Base-by-base conservation (phyloP, 2,113 vertebrate species). In the Puntigrus tetrazona region DNA sequence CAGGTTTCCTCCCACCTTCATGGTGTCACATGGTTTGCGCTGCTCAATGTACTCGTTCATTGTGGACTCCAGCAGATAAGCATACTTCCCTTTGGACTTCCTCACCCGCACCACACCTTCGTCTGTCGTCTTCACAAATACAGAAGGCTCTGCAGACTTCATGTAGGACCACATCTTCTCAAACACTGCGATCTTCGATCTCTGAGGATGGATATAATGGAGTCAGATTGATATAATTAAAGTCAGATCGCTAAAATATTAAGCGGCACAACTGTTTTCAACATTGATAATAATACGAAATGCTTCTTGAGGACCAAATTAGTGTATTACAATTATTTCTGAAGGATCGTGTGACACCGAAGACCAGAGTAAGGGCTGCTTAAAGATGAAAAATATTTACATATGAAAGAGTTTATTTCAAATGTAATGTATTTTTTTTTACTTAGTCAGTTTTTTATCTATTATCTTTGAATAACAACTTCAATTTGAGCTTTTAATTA, bases 81-180 rank as follows among this genome's bases (percentile, higher is more conserved):
- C 98, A 1, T 99, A 99, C 93, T 98, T 99, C 89, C 98, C 97
- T 89, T 99, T 99, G 0, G 98, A 98, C 91, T 98, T 97, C 70
- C 98, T 93, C 85, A 99, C 97, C 55, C 98, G 94, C 8, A 93
- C 93, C 91, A 99, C 96, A 1, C 98, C 98, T 82, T 99, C 98
- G 78, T 96, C 95, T 0, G 97, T 99, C 43, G 94, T 99, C 91
- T 97, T 96, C 87, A 99, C 97, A 76, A 99, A 99, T 91, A 98
- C 97, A 0, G 97, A 94, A 3, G 97, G 97, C 59, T 99, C 98
- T 0, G 98, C 95, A 18, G 96, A 97, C 86, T 96, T 96, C 98
- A 99, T 99, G 92, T 99, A 99, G 0, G 98, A 98, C 98, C 98
- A 99, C 97, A 99, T 99, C 94, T 99, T 99, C 94, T 99, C 98